Evolutionary conservation across 2,888 invertebrate species (phyloP).

Genomic region (Unio delphinus): DNA sequence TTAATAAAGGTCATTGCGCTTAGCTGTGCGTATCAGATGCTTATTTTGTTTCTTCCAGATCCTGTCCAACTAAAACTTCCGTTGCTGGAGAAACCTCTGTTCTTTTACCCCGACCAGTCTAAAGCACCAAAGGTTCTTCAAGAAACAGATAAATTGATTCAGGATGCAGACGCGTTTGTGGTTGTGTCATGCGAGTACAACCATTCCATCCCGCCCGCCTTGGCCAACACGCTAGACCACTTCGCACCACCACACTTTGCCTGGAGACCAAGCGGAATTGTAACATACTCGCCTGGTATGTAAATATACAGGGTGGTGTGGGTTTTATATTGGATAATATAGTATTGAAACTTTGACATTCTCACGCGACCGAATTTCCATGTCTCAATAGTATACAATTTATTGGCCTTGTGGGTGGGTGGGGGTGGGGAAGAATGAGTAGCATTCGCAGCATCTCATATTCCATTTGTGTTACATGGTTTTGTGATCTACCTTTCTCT

Average conservation of each 20-base stretch:
- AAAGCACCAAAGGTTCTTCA: conserved; percentile 35
- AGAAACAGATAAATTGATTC: conserved; percentile 20
- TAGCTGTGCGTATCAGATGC: not conserved
- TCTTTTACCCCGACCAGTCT: conserved; percentile 30
- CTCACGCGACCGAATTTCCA: no score
- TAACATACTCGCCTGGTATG: conserved; percentile 54
- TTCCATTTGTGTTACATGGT: no score
- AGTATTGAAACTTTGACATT: no score
- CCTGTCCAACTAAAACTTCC: conserved; percentile 64
- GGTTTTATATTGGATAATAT: no score
- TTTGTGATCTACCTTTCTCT: no score
- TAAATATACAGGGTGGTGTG: not conserved
- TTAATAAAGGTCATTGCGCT: not conserved
- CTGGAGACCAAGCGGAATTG: conserved; percentile 57
- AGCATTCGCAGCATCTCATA: no score
- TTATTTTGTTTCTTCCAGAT: conserved; percentile 53
- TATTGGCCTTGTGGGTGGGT: no score
- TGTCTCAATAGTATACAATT: no score
- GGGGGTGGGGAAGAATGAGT: no score
- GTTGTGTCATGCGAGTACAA: conserved; percentile 69
- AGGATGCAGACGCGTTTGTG: conserved; percentile 68
- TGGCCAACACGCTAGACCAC: conserved; percentile 71
- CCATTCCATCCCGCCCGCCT: conserved; percentile 70
- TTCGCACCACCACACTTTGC: conserved; percentile 68
- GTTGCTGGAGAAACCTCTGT: conserved; percentile 37